Evolutionary conservation across 2,113 vertebrate genomes (phyloP), one percentile per base, ranked within the genome.

Genomic region (Antigone vipio): DNA sequence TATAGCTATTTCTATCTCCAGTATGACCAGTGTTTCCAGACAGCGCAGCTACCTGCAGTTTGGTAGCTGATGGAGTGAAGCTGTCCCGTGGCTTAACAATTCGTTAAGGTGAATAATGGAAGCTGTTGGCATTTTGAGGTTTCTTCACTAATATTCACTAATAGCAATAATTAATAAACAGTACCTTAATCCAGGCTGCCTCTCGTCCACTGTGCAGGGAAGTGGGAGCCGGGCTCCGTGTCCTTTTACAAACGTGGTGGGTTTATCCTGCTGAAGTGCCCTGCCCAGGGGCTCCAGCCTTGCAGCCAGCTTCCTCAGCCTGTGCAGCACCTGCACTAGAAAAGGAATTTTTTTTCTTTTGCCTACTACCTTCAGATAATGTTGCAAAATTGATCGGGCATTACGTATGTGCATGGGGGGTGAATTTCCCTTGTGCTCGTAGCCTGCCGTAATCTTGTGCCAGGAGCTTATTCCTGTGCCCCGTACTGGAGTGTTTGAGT

Each of bases 331-430:
- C 32, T 85, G 50, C 34, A 22, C 11, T 35, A 45, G 14, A 75
- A 42, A 35, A 50, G 15, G 16, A 11, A 7, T 35, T 11, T 20
- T 27, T 49, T 15, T n/a, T 15, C 12, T 35, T 7, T 21, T 4
- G 7, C 14, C 35, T 55, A 1, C 3, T 69, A 12, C 0, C 0
- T 64, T 23, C 47, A 67, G n/a, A 11, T 60, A 42, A 59, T 17
- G 11, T 12, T 74, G 49, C 38, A 50, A 53, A 77, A 29, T 5
- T 62, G 42, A n/a, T 12, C 55, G 30, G 73, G 47, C 9, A 38
- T 20, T 47, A 5, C 18, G 24, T 17, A 16, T 29, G 30, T 27
- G 22, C 5, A 6, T 9, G 3, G 7, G 13, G 30, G 18, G 11
- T 21, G 35, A 52, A 50, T 17, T 10, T 44, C 23, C 38, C 21